Base-by-base conservation (phyloP, 2,797 vertebrate species). In the Nothura maculosa region DNA sequence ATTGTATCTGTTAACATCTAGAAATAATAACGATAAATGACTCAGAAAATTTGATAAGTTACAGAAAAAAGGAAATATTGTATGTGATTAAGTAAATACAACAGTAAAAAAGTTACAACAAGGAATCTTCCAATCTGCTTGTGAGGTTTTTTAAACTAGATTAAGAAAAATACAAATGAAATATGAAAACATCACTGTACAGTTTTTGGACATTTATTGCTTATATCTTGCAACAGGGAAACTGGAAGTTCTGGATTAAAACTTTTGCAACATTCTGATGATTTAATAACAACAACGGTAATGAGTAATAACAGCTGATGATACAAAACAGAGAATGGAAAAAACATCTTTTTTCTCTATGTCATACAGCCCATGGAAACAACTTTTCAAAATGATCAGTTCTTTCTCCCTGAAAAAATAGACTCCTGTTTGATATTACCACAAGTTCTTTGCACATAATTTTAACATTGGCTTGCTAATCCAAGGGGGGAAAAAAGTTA, bases 351-450 rank as follows among this genome's bases (percentile, higher is more conserved):
- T 60, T 19, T 81, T n/a, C 43, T 86, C 54, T 73, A 48, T 13
- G 40, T 25, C 38, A 43, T 62, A 86, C 36, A 85, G 36, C 15
- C 68, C 93, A 91, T 90, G 50, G 42, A 79, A 85, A 83, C n/a
- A 74, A 82, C 38, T 50, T 93, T 77, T 66, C 72, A 82, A 89
- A 91, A 90, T 77, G 58, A 75, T 67, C 85, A 54, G 66, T 73
- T 57, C 70, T 93, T 91, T 72, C 40, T 63, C 93, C 17, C 55
- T 55, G 69, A 93, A 93, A 84, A 85, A 77, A 89, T 12, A 87
- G 14, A 89, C 72, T 45, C 18, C 30, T 81, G 72, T 85, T 48
- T 88, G 61, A 19, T 70, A 84, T 36, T 81, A 87, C n/a, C 85
- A 72, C 36, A 67, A 40, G 30, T 10, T 73, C 30, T 81, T 34